phyloP scores from a whole-genome alignment of 2,888 invertebrate species.

The Melipona bicolor region DNA sequence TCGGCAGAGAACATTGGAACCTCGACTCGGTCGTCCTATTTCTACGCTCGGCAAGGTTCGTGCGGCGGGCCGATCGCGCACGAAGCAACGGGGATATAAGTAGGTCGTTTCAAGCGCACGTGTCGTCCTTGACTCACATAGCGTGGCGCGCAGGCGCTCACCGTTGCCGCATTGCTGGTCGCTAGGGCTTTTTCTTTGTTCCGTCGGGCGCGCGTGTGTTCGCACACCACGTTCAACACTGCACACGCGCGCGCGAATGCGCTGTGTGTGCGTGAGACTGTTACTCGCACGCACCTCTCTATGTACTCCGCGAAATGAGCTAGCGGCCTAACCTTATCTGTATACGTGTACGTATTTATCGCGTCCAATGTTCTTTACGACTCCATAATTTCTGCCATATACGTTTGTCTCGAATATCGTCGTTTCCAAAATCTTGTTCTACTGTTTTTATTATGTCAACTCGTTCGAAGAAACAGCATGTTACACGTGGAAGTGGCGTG shows the following conservation, averaged over 20 bases:
- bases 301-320: constrained; percentile 50
- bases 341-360: constrained; percentile 14
- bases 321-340: constrained; percentile 40
- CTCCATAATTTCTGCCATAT: background rate
- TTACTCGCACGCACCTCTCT: constrained; percentile 47
- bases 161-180: constrained; percentile 79
- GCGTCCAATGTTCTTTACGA: constrained; percentile 23
- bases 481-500: no score
- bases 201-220: constrained; percentile 35
- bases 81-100: constrained; percentile 82
- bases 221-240: background rate
- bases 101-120: constrained; percentile 84
- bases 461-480: background rate
- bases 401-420: background rate
- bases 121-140: constrained; percentile 85
- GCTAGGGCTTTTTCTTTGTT: constrained; percentile 77
- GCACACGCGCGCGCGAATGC: no score
- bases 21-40: constrained; percentile 75
- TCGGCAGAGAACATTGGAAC: constrained; percentile 58
- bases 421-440: background rate
- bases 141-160: constrained; percentile 81
- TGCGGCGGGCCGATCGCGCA: constrained; percentile 75
- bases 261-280: constrained; percentile 13
- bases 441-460: background rate
- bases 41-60: constrained; percentile 81